Base-by-base conservation (phyloP, 2,113 vertebrate species). In the Malurus melanocephalus region DNA sequence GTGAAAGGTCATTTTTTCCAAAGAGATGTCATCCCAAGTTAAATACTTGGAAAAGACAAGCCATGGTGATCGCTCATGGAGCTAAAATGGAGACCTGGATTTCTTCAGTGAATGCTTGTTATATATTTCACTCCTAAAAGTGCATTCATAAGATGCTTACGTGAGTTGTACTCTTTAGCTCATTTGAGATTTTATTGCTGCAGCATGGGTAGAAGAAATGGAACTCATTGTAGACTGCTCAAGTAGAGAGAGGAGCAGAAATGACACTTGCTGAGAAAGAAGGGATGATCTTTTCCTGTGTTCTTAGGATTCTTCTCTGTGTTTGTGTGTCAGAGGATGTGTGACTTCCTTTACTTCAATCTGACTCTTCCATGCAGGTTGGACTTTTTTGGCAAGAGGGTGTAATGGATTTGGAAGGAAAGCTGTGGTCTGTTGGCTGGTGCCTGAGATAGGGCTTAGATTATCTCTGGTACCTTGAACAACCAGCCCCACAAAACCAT, bases 1-100 rank as follows among this genome's bases (percentile, higher is more conserved):
- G 69, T 28, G 82, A 82, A 66, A 92, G 92, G 85, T 92, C 57
- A 89, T 90, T 87, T 82, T 87, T 90, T 59, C 69, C 64, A 76
- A 75, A 93, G 85, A 57, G 56, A 32, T 80, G 72, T 93, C 77
- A 91, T 26, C 62, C 51, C 61, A 52, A 33, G 78, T 94, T 94
- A 92, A 86, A 89, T 69, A 87, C 65, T 91, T 89, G 42, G 62
- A 82, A 87, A 75, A 87, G 67, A 83, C 57, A 75, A 74, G 43
- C 43, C 30, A 30, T 24, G 43, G 60, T 80, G 64, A 59, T 92
- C 82, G 28, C 9, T 77, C 13, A 32, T 76, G 74, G 51, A 60
- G 38, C 28, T 52, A 60, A 93, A 79, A 38, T 38, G 69, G 40
- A 51, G 81, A 88, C 38, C 56, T 75, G 52, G 11, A 52, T 87